A percentile compares a stretch with the other conserved stretches of the same genome.
phyloP scores from a whole-genome alignment of 2,888 invertebrate genomes.

The Chelonus formosanus region DNA sequence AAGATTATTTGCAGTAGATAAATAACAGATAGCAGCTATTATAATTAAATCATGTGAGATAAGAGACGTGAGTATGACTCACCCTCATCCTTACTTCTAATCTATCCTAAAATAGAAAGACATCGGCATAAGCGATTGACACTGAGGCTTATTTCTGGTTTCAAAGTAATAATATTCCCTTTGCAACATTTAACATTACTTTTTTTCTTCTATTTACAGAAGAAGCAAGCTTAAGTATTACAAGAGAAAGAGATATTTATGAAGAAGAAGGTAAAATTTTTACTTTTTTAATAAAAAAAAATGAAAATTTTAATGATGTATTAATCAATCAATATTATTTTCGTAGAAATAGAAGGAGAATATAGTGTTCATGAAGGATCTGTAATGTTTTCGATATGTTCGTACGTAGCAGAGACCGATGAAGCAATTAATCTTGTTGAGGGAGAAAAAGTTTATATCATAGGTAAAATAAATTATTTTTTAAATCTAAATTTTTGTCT shows the following conservation, averaged over 20 bases:
- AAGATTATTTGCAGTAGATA: constrained; percentile 8
- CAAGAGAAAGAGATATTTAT: constrained; percentile 73
- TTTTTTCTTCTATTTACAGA: constrained; percentile 67
- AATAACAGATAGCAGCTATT: constrained; percentile 9
- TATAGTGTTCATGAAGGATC: constrained; percentile 76
- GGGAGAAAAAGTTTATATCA: constrained; percentile 86
- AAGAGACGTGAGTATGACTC: constrained; percentile 46
- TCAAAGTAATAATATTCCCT: not conserved
- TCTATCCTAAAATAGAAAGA: constrained; percentile 49
- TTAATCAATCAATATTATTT: constrained; percentile 1
- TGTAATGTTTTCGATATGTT: constrained; percentile 83
- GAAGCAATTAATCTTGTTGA: constrained; percentile 90
- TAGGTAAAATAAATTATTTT: constrained; percentile 67
- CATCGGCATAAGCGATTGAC: constrained; percentile 53
- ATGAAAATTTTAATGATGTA: not conserved
- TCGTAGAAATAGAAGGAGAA: constrained; percentile 55
- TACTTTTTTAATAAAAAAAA: constrained; percentile 25
- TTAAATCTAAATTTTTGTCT: constrained; percentile 6
- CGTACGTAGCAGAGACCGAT: constrained; percentile 86
- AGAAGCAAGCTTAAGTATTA: constrained; percentile 76
- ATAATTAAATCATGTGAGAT: constrained; percentile 13
- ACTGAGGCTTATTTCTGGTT: constrained; percentile 16
- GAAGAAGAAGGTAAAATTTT: constrained; percentile 64
- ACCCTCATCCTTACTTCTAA: constrained; percentile 31
- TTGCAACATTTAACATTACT: not conserved